Evolutionary conservation across 2,888 invertebrate species (phyloP), one percentile per base, ranked within the genome.

Genomic region (Hermaeophaga mercurialis): DNA sequence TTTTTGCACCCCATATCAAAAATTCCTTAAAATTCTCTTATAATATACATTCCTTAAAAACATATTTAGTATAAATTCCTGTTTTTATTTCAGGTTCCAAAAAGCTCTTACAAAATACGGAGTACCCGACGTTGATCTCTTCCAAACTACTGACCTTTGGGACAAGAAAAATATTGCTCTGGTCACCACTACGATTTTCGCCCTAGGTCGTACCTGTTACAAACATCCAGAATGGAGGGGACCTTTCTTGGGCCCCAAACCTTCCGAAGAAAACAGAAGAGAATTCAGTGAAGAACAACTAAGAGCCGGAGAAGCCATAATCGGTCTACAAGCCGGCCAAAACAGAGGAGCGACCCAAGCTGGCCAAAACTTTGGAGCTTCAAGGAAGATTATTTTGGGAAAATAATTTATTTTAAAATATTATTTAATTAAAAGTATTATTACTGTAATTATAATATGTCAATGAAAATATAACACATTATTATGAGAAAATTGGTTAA

Each of bases 131-230:
- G 86, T 87, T 1, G 95, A 95, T 73, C 82, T 91, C 8, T 95
- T 95, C 82, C 93, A 94, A 79, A 91, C 95, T 1, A 92, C 93
- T 0, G 96, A 96, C 72, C 82, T 96, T 19, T 94, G 91, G 84
- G 96, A 96, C 75, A 85, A 85, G 71, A 92, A 93, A 78, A 95
- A 96, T 77, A 91, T 96, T 63, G 85, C 88, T 26, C 85, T 90
- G 54, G 95, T 96, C 43, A 90, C 95, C 47, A 87, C 88, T 70
- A 92, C 93, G 46, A 88, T 96, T 69, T 90, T 90, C 71, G 91
- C 95, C 11, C 83, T 96, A 64, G 96, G 92, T 56, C 86, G 94
- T 71, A 90, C 93, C 85, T 86, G 89, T 1, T 88, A 91, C 80
- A 88, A 82, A 71, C 91, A 92, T 75, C 88, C 90, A 0, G 91